Base-by-base conservation (phyloP, 2,888 invertebrate species). In the Sphaerophoria taeniata region DNA sequence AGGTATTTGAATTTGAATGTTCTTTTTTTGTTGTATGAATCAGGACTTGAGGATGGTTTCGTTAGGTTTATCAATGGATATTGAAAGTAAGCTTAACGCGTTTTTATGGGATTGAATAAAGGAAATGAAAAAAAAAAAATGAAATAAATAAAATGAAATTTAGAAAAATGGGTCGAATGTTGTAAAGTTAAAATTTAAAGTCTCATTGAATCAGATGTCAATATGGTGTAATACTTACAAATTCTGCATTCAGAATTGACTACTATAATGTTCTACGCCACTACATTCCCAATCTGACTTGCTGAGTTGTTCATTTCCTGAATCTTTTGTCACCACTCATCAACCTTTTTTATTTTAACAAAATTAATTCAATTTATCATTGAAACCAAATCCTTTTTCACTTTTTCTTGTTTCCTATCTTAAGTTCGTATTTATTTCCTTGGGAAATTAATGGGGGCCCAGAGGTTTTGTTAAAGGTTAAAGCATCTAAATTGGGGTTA, bases 401-500 rank as follows among this genome's bases (percentile, higher is more conserved):
- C 2, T 6, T 34, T 11, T 12, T n/a, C 4, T 36, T 34, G 11
- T 11, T 14, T 7, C 16, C 4, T n/a, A n/a, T 1, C 34, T 6
- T 34, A n/a, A 56, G n/a, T n/a, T 49, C 16, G 34, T 53, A 39
- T 67, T 53, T 51, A 67, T 39, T 67, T 53, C n/a, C 39, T 39
- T n/a, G 0, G 12, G 3, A 9, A 49, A 65, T 16, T 49, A 65
- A 65, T 49, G 49, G 45, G 9, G 65, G 16, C 24, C 24, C 65
- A 56, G 49, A 51, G n/a, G 49, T 72, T 78, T 14, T 56, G 65
- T 65, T 3, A 56, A 58, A 43, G 36, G 63, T 47, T 47, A n/a
- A 4, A 14, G 60, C 63, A 51, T 70, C 31, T 61, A 63, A 65
- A 72, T 70, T 65, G 43, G 65, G 72, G 72, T 78, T 72, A 72